A percentile compares a stretch with the other conserved stretches of the same genome.
These are phyloP conservation scores for Drosophila nikananu DNA, from an alignment of 1,140 invertebrate species.

Conservation along the genomic window DNA sequence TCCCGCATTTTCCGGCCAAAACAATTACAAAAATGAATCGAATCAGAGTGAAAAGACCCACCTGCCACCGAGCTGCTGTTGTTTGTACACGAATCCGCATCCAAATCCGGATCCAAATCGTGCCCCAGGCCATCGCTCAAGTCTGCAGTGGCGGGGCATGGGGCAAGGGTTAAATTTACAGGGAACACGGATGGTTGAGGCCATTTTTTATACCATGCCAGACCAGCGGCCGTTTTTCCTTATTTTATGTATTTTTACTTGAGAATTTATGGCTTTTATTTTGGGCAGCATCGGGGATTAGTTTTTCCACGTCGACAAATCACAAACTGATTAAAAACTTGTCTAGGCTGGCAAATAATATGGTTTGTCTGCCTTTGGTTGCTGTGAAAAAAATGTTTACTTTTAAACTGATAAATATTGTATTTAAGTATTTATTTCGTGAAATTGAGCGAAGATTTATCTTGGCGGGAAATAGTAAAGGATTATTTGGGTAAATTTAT, in stretches of 20 bases:
- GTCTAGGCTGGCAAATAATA: slow-evolving; percentile 24
- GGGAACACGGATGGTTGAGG: background rate
- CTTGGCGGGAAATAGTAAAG: background rate
- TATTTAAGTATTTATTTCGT: background rate
- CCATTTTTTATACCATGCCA: slow-evolving; percentile 59
- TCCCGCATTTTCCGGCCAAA: slow-evolving; percentile 50
- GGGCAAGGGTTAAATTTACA: background rate
- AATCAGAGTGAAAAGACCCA: slow-evolving; percentile 33
- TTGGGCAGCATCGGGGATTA: slow-evolving; percentile 61
- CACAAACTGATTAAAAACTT: slow-evolving; percentile 72
- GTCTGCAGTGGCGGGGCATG: background rate
- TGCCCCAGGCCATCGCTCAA: slow-evolving; percentile 66
- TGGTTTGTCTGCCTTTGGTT: background rate
- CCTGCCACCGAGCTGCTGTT: slow-evolving; percentile 37
- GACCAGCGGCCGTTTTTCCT: slow-evolving; percentile 11
- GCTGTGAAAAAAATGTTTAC: background rate
- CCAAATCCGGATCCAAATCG: slow-evolving; percentile 49
- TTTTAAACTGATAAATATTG: background rate
- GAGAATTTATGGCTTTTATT: slow-evolving; percentile 74
- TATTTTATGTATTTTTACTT: slow-evolving; percentile 27
- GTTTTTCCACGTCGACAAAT: slow-evolving; percentile 59
- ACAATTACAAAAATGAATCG: slow-evolving; percentile 66
- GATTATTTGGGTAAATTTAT: background rate
- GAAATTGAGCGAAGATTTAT: background rate
- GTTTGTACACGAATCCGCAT: slow-evolving; percentile 63